Percentiles rank a stretch among this genome's conserved stretches.
Conservation (phyloP, 2,888 invertebrate species). For the Glyphotaelius pellucidus region DNA sequence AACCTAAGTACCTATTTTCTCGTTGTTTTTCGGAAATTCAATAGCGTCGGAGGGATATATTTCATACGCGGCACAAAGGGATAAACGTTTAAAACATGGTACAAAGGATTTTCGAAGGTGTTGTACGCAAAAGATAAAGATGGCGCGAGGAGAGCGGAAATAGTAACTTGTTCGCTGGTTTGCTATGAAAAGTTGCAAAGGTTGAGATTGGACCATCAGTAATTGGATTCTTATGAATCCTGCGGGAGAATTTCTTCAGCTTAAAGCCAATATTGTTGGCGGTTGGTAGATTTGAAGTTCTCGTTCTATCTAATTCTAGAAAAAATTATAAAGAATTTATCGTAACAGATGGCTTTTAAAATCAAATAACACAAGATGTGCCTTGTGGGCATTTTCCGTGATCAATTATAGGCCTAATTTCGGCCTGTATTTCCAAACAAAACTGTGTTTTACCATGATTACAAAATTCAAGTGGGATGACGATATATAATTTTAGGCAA, state of each 20-base stretch:
- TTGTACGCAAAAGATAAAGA: slow-evolving; percentile 19
- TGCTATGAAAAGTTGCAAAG: background rate
- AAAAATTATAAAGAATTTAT: too few relatives aligned
- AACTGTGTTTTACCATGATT: too few relatives aligned
- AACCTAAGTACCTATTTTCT: background rate
- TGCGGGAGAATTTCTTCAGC: background rate
- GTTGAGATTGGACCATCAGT: background rate
- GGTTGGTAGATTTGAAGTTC: too few relatives aligned
- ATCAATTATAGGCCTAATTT: too few relatives aligned
- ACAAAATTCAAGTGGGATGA: too few relatives aligned
- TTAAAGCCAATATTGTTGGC: too few relatives aligned
- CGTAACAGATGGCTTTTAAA: too few relatives aligned
- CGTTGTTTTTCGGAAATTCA: slow-evolving; percentile 25
- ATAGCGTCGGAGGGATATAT: slow-evolving; percentile 13
- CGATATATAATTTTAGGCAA: too few relatives aligned
- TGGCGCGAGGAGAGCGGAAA: background rate
- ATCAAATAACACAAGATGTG: too few relatives aligned
- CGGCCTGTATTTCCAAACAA: too few relatives aligned
- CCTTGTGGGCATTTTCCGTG: too few relatives aligned
- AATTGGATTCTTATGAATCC: background rate
- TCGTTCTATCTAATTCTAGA: too few relatives aligned
- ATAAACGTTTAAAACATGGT: slow-evolving; percentile 33
- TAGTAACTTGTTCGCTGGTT: background rate
- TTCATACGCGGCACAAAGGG: slow-evolving; percentile 32
- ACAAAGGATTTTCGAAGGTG: slow-evolving; percentile 42